Conservation (phyloP, 2,797 vertebrate genomes). For the Gymnocypris eckloni region DNA sequence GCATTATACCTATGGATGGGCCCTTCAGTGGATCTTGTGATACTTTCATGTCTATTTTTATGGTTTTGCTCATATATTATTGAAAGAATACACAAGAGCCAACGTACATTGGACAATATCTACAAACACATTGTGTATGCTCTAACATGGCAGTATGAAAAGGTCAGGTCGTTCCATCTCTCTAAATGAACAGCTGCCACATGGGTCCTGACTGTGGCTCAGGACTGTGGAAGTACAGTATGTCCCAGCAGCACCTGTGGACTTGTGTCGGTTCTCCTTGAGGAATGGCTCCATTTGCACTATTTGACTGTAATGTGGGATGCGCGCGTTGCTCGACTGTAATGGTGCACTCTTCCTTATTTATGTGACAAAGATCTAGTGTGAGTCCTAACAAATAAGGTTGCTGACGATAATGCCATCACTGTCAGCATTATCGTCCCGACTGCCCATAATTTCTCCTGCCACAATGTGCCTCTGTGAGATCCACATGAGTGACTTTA, state of each 20-base stretch:
- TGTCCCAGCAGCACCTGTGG: slow-evolving; percentile 6
- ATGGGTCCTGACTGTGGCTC: slow-evolving; percentile 1
- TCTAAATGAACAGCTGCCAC: not conserved
- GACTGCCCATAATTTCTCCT: slow-evolving; percentile 21
- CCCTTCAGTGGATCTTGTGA: not conserved
- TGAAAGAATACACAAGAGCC: not conserved
- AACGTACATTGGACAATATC: not conserved
- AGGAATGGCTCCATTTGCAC: slow-evolving; percentile 70
- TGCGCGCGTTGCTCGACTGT: slow-evolving; percentile 68
- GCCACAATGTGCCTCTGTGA: slow-evolving; percentile 26
- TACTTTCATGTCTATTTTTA: not conserved
- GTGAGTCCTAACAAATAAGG: slow-evolving; percentile 71
- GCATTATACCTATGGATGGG: slow-evolving; percentile 8
- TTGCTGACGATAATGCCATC: slow-evolving; percentile 71
- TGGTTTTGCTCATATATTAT: slow-evolving; percentile 18
- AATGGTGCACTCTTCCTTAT: slow-evolving; percentile 69
- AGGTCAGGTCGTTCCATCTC: not conserved
- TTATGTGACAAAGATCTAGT: slow-evolving; percentile 69
- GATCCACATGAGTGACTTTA: slow-evolving; percentile 64
- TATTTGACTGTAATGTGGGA: slow-evolving; percentile 72
- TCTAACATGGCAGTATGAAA: not conserved
- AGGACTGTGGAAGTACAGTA: not conserved
- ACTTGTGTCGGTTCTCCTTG: slow-evolving; percentile 61
- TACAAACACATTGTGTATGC: not conserved
- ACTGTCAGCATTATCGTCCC: slow-evolving; percentile 65